phyloP scores from a whole-genome alignment of 1,140 invertebrate genomes.

The Drosophila arizonae region DNA sequence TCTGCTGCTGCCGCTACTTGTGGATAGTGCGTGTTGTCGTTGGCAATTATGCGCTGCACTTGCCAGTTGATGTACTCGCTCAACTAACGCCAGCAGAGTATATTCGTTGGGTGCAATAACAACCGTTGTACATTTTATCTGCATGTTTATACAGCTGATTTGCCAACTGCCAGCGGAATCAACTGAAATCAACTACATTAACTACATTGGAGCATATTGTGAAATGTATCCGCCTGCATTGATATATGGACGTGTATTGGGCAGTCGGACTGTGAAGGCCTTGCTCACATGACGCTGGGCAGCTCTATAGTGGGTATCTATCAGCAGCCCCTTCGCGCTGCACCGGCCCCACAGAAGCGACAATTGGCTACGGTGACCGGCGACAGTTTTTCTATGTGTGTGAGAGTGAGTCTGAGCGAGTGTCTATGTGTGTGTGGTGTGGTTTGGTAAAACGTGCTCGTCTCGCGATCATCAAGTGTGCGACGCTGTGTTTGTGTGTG shows the following conservation, averaged over 20 bases:
- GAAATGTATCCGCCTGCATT: too few species aligned
- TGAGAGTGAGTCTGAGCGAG: not conserved
- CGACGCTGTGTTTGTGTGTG: not conserved
- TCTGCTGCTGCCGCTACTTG: not conserved
- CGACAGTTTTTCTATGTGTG: slow-evolving; percentile 23
- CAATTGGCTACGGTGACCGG: slow-evolving; percentile 25
- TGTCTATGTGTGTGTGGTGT: not conserved
- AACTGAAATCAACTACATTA: too few species aligned
- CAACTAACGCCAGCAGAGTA: not conserved
- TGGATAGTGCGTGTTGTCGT: slow-evolving; percentile 31
- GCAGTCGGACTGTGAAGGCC: not conserved
- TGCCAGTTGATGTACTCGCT: slow-evolving; percentile 24
- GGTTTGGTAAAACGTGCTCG: slow-evolving; percentile 25
- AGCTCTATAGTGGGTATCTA: not conserved
- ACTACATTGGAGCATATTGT: too few species aligned
- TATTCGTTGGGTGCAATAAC: slow-evolving; percentile 7
- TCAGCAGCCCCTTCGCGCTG: not conserved
- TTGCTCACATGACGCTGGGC: not conserved
- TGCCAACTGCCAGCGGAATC: too few species aligned
- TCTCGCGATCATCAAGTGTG: slow-evolving; percentile 4
- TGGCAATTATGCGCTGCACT: slow-evolving; percentile 51
- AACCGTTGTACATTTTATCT: not conserved
- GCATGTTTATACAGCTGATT: too few species aligned
- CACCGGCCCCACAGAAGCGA: slow-evolving; percentile 1
- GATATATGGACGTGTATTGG: not conserved